Conservation (phyloP, 2,113 vertebrate genomes). For the Alectura lathami region DNA sequence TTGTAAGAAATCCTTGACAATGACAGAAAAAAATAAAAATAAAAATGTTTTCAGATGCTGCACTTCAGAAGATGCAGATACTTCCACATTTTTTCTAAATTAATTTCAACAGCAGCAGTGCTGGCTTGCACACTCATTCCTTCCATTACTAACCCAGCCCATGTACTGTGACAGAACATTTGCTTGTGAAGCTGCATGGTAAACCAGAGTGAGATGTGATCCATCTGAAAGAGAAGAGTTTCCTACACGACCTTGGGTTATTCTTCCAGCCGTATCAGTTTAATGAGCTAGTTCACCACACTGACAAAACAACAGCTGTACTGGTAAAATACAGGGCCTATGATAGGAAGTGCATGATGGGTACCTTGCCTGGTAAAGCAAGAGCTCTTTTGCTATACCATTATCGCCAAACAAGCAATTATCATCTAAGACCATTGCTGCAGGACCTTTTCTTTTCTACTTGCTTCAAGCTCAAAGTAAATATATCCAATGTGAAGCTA, state of each 20-base stretch:
- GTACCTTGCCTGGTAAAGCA: not conserved
- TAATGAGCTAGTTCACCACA: not conserved
- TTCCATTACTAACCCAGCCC: not conserved
- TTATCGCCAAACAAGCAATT: not conserved
- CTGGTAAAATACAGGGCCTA: not conserved
- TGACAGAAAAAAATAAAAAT: not conserved
- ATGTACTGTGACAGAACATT: not conserved
- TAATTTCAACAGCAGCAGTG: not conserved
- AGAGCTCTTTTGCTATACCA: not conserved
- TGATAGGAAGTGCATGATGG: not conserved
- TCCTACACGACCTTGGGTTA: not conserved
- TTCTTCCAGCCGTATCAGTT: not conserved
- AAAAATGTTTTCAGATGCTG: not conserved
- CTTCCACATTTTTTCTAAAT: not conserved
- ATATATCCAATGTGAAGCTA: not conserved
- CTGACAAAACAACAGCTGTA: not conserved
- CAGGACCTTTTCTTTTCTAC: not conserved
- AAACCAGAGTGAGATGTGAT: not conserved
- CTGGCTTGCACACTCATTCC: not conserved
- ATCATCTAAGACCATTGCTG: not conserved
- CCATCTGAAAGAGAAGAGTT: not conserved
- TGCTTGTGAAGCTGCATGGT: not conserved
- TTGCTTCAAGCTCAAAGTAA: not conserved
- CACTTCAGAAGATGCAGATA: not conserved
- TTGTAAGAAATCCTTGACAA: not conserved